Conservation (phyloP, 2,113 vertebrate genomes). For the Coptodon rendalli region DNA sequence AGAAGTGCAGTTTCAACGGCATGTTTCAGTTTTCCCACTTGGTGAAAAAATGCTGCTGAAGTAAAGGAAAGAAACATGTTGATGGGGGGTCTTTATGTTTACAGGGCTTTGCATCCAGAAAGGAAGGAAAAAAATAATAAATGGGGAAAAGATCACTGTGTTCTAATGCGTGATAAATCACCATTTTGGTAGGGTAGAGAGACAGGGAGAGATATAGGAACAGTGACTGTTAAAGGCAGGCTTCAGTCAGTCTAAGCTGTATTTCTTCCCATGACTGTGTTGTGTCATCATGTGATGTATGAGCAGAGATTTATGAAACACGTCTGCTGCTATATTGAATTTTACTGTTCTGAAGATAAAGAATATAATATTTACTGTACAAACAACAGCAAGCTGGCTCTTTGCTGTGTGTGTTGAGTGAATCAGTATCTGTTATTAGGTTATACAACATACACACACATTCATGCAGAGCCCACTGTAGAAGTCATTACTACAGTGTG, state of each 20-base stretch:
- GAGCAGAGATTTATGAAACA: constrained; percentile 53
- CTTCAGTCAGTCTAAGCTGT: constrained; percentile 14
- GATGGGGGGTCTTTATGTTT: no score
- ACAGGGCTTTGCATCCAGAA: not conserved
- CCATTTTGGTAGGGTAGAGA: not conserved
- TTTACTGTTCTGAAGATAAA: constrained; percentile 32
- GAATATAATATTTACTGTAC: constrained; percentile 33
- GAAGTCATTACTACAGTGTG: not conserved
- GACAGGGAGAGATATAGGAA: constrained; percentile 23
- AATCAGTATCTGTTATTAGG: not conserved
- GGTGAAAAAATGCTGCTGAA: no score
- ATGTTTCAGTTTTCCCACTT: no score
- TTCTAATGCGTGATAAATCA: constrained; percentile 55
- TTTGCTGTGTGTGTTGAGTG: not conserved
- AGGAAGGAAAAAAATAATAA: constrained; percentile 25
- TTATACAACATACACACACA: not conserved
- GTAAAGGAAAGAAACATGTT: no score
- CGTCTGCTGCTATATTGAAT: constrained; percentile 51
- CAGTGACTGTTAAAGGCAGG: constrained; percentile 5
- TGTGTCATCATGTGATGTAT: constrained; percentile 27
- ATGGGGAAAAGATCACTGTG: constrained; percentile 16
- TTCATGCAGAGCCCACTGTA: not conserved
- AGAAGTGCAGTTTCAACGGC: no score
- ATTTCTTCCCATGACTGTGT: not conserved
- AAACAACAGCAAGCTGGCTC: constrained; percentile 3